Evolutionary conservation across 1,140 invertebrate species (phyloP), one percentile per base, ranked within the genome.

Genomic region (Magallana ariakensis): DNA sequence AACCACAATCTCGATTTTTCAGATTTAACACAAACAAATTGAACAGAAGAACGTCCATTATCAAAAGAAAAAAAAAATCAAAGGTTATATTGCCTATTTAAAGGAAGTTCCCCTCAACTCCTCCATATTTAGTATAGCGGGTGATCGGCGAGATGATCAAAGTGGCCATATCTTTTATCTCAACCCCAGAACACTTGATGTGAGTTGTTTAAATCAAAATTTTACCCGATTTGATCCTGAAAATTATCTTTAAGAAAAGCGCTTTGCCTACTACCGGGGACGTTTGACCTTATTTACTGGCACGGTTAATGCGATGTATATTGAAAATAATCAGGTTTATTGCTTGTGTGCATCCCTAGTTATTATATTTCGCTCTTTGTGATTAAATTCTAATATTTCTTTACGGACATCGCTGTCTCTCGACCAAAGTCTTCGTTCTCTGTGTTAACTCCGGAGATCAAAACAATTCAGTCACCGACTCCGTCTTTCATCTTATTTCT

Each of bases 301-400:
- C 22, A 70, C 66, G 66, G 33, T 70, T 70, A 70, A 70, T 70
- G 22, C 22, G 7, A 11, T 33, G 66, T 70, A 70, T 70, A 70
- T 70, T 70, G 33, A 70, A 70, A 70, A 70, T 70, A 70, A 70
- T 70, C 66, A 70, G 66, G 66, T 70, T 70, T 70, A 70, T 26
- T 19, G 33, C 66, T 70, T 70, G 11, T 70, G 5, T 5, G 66
- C 19, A 70, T 26, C 66, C 62, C 66, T 70, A 70, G 66, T 70
- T 26, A 70, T 70, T 22, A 70, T 70, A 70, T 70, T 46, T 26
- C 33, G 66, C 66, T 70, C 66, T 33, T 70, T 70, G 66, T 70
- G 66, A 70, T 70, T 70, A 70, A 70, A 70, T 70, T 70, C 66
- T 70, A 70, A 70, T 33, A 70, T 70, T 70, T 70, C 66, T 70